phyloP scores from a whole-genome alignment of 2,113 vertebrate species.

The Scomber japonicus region DNA sequence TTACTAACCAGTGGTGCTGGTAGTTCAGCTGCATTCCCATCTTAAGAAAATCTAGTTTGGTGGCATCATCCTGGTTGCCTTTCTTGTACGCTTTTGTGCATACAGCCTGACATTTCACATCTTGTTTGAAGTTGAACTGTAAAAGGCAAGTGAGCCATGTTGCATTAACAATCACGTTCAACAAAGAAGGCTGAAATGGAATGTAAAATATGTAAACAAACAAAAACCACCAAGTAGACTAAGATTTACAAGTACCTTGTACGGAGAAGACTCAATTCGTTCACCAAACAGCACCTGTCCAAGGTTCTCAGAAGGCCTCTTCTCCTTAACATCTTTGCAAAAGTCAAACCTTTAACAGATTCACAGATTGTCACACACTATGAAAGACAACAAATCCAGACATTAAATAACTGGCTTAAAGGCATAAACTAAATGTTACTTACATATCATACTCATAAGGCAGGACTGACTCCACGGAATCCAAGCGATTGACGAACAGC shows the following conservation, averaged over 20 bases:
- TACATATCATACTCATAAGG: slow-evolving; percentile 98
- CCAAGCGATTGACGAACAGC: slow-evolving; percentile 97
- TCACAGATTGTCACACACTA: neutral
- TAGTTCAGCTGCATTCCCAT: slow-evolving; percentile 88
- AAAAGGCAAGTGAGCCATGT: neutral
- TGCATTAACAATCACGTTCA: neutral
- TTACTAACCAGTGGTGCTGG: slow-evolving; percentile 86
- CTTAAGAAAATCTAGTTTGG: slow-evolving; percentile 84
- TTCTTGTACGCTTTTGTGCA: slow-evolving; percentile 79
- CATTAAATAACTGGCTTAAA: neutral
- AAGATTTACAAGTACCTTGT: slow-evolving; percentile 87
- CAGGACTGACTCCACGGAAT: slow-evolving; percentile 98
- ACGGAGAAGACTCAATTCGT: slow-evolving; percentile 96
- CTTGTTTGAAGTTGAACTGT: slow-evolving; percentile 81
- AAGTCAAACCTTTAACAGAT: slow-evolving; percentile 92
- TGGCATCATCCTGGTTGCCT: slow-evolving; percentile 49
- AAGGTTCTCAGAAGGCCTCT: slow-evolving; percentile 96
- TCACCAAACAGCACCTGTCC: slow-evolving; percentile 98
- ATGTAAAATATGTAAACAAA: neutral
- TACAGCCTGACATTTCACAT: slow-evolving; percentile 70
- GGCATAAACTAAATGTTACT: slow-evolving; percentile 74
- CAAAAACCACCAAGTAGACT: neutral
- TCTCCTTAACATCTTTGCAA: slow-evolving; percentile 91
- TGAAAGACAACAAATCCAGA: neutral
- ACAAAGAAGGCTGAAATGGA: neutral